Conservation (phyloP, 2,888 invertebrate species). For the Notodonta dromedarius region DNA sequence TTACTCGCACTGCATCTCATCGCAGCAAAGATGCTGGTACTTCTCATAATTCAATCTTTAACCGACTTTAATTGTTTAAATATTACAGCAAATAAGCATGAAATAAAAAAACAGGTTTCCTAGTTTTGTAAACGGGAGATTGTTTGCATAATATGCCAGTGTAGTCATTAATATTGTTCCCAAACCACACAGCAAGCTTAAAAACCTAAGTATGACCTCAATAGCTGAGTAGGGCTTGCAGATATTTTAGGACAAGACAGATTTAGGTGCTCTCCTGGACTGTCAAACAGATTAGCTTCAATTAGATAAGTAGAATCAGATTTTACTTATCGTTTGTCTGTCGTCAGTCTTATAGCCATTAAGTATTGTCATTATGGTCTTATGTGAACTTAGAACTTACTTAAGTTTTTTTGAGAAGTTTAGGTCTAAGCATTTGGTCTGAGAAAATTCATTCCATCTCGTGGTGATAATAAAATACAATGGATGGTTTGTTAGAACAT, state of each 20-base stretch:
- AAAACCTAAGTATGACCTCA: slow-evolving; percentile 1
- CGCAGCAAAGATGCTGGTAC: slow-evolving; percentile 10
- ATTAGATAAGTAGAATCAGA: background rate
- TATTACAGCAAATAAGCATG: background rate
- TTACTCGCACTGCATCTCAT: slow-evolving; percentile 42
- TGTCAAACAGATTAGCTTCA: background rate
- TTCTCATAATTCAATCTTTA: background rate
- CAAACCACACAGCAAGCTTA: background rate
- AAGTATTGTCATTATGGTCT: too few relatives aligned
- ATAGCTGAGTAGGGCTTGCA: background rate
- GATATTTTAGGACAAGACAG: background rate
- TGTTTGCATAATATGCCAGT: background rate
- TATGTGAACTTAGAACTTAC: too few relatives aligned
- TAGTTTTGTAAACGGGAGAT: background rate
- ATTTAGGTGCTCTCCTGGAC: background rate
- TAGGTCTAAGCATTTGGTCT: too few relatives aligned
- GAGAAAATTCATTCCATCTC: too few relatives aligned
- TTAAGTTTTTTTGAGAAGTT: too few relatives aligned
- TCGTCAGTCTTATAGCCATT: too few relatives aligned
- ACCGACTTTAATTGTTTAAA: background rate
- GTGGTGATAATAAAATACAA: background rate
- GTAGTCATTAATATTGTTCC: background rate
- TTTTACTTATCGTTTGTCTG: too few relatives aligned
- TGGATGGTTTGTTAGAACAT: background rate
- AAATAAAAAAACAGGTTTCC: background rate